Percentiles rank a stretch among this genome's conserved stretches.
These are phyloP conservation scores for Odontesthes bonariensis DNA, from an alignment of 2,113 vertebrate species.

Conservation along the genomic window DNA sequence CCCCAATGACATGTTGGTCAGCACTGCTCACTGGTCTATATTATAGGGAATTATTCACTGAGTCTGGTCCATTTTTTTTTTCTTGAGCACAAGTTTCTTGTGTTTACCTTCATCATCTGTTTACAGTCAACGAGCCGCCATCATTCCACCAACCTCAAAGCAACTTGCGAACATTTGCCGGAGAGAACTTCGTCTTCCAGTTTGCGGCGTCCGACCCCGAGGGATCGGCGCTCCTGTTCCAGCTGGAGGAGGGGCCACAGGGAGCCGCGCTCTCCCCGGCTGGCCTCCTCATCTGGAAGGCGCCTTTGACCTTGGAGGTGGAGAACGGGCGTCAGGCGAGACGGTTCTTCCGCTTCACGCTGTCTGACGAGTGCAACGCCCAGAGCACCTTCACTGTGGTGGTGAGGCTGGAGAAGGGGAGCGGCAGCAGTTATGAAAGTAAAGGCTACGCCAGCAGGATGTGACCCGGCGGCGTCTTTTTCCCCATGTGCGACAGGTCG, in stretches of 20 bases:
- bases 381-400: constrained; percentile 80
- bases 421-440: too few relatives aligned
- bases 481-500: constrained; percentile 75
- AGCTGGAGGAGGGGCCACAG: constrained; percentile 80
- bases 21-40: too few relatives aligned
- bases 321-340: constrained; percentile 25
- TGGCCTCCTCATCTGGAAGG: constrained; percentile 87
- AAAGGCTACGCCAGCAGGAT: too few relatives aligned
- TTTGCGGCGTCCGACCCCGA: constrained; percentile 83
- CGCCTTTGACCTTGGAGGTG: constrained; percentile 39
- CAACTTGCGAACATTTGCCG: constrained; percentile 81
- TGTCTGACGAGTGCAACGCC: constrained; percentile 83
- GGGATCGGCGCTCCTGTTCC: constrained; percentile 85
- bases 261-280: constrained; percentile 82
- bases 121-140: constrained; percentile 83
- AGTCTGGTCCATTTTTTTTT: too few relatives aligned
- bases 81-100: too few relatives aligned
- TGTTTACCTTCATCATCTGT: too few relatives aligned
- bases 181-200: constrained; percentile 89
- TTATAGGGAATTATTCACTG: too few relatives aligned
- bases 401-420: constrained; percentile 66
- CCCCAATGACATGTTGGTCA: too few relatives aligned
- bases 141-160: constrained; percentile 79
- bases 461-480: neutral
- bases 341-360: constrained; percentile 76